These are phyloP conservation scores for Tyrannus savana DNA, from an alignment of 2,113 vertebrate species.

Conservation along the genomic window DNA sequence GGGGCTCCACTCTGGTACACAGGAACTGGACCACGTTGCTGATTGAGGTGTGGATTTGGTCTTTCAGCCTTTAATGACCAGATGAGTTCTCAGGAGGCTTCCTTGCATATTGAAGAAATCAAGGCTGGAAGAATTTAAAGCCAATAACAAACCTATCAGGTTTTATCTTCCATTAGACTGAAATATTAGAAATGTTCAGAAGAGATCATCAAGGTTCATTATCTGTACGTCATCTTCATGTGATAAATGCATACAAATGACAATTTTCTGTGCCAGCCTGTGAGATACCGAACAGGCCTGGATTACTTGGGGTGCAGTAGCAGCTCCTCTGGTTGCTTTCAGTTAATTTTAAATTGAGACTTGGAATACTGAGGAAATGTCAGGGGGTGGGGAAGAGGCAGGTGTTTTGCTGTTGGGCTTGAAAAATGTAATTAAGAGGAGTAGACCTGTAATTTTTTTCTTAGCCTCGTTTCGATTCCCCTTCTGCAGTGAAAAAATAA, in stretches of 20 bases:
- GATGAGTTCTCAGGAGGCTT: not conserved
- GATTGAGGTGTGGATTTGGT: not conserved
- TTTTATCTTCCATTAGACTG: not conserved
- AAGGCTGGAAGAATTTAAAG: not conserved
- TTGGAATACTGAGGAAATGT: not conserved
- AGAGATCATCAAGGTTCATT: not conserved
- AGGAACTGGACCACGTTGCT: fast-evolving
- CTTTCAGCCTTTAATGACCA: not conserved
- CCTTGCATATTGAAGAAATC: not conserved
- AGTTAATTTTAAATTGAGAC: not conserved
- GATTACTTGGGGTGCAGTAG: not conserved
- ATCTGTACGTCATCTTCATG: not conserved
- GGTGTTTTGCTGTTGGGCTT: not conserved
- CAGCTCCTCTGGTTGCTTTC: not conserved
- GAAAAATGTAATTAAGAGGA: not conserved
- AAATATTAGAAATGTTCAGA: not conserved
- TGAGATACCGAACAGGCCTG: not conserved
- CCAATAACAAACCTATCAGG: not conserved
- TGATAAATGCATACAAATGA: not conserved
- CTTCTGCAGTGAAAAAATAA: not conserved
- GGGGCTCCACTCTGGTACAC: fast-evolving
- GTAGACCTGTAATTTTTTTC: not conserved
- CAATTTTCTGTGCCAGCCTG: not conserved
- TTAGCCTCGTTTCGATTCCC: not conserved
- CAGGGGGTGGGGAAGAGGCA: not conserved